Base-by-base conservation (phyloP, 2,113 vertebrate species). In the Corvus hawaiiensis region DNA sequence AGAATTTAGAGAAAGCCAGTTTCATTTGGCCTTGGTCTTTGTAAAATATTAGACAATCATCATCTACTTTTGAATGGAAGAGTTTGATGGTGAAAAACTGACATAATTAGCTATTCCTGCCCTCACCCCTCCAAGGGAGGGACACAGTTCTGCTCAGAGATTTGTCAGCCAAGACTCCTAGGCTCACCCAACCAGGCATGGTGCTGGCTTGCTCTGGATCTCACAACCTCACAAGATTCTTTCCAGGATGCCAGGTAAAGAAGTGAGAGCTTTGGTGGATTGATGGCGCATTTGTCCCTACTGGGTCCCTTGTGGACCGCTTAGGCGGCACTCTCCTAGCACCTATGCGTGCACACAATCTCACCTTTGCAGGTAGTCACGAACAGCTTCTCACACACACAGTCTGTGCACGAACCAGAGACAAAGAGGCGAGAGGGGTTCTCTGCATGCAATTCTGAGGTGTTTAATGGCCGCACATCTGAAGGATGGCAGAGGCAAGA, bases 191-290 rank as follows among this genome's bases (percentile, higher is more conserved):
- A 8, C 19, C 16, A 80, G 16, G 13, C 13, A 19, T 6, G 4
- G 35, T 74, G 8, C 11, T 20, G n/a, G 7, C 27, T 84, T 54
- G 21, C 33, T 67, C 17, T 81, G 6, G 0, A 59, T 30, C 33
- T 77, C 61, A 15, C 15, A 81, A 48, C 24, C 16, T 67, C 49
- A 66, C 0, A 0, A 74, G 39, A 21, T 27, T 11, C 13, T 58
- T 90, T 55, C 26, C n/a, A 82, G 61, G 7, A 75, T 59, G 54
- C 33, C 66, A 87, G 22, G 35, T 63, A 41, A 41, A 41, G 39
- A 41, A 41, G 39, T 41, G 39, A 41, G 39, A 41, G 39, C 12
- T 41, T 41, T 41, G 12, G 39, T 41, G 39, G 39, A 13, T 41
- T 13, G 12, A 41, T 41, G 39, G 13, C 3, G 12, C 39, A 6